phyloP scores from a whole-genome alignment of 2,797 vertebrate genomes.

The Lepus oiostolus region DNA sequence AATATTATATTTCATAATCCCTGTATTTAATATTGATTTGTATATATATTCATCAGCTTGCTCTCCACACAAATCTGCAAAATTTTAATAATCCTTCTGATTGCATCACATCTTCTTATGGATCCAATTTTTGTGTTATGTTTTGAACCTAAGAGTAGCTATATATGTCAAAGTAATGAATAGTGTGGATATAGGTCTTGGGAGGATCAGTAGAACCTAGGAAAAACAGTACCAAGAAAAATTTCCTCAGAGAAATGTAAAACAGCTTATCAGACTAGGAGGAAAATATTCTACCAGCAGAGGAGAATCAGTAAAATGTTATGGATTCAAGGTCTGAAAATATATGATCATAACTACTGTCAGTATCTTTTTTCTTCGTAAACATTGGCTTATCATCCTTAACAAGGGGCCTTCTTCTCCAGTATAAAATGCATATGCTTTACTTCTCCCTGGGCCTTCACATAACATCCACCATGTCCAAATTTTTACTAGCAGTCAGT shows the following conservation, averaged over 20 bases:
- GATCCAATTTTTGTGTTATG: background rate
- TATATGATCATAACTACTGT: background rate
- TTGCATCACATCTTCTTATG: background rate
- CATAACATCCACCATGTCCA: background rate
- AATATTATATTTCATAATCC: background rate
- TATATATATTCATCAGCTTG: background rate
- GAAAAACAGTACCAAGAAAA: background rate
- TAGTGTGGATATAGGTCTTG: background rate
- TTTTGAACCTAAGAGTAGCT: background rate
- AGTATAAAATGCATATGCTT: background rate
- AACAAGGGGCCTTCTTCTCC: background rate
- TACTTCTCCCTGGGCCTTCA: background rate
- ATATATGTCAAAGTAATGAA: background rate
- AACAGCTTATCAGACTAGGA: background rate
- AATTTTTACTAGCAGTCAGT: background rate
- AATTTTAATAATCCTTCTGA: background rate
- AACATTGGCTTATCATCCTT: background rate
- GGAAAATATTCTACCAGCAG: background rate
- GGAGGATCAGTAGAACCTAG: background rate
- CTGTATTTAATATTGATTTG: background rate
- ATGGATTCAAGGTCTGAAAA: background rate
- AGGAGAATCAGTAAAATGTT: background rate
- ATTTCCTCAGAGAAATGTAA: background rate
- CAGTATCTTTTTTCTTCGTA: background rate
- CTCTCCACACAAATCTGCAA: background rate